These are phyloP conservation scores for Clupea harengus DNA, from an alignment of 2,113 vertebrate species.

Conservation along the genomic window DNA sequence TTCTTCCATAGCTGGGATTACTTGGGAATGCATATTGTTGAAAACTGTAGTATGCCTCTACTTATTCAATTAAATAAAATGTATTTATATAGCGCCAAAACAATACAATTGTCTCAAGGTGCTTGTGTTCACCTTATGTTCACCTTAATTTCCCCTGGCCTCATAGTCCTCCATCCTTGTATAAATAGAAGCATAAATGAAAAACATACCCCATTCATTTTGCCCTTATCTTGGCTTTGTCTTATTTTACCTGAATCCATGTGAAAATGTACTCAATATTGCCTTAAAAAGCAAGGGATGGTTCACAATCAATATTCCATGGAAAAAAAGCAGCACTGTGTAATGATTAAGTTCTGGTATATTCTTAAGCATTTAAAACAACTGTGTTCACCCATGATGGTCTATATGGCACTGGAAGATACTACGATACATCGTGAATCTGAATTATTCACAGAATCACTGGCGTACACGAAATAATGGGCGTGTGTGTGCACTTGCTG, in stretches of 20 bases:
- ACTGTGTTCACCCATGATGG: neutral
- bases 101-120: too few relatives aligned
- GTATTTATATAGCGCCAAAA: too few relatives aligned
- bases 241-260: neutral
- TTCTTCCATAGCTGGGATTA: neutral
- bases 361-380: neutral
- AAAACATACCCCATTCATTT: too few relatives aligned
- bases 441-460: constrained; percentile 12
- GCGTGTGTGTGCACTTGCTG: neutral
- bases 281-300: neutral
- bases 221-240: neutral
- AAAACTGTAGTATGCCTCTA: neutral
- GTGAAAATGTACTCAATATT: neutral
- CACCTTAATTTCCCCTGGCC: neutral
- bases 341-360: neutral
- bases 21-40: neutral
- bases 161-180: too few relatives aligned
- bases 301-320: too few relatives aligned
- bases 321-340: neutral
- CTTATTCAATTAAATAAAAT: too few relatives aligned
- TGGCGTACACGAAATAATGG: neutral
- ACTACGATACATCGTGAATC: neutral
- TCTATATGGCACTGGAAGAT: neutral
- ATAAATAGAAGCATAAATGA: too few relatives aligned
- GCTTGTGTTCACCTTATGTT: neutral